Percentiles rank a stretch among this genome's conserved stretches.
Evolutionary conservation across 2,888 invertebrate genomes (phyloP).

Genomic region (Clostera curtula): DNA sequence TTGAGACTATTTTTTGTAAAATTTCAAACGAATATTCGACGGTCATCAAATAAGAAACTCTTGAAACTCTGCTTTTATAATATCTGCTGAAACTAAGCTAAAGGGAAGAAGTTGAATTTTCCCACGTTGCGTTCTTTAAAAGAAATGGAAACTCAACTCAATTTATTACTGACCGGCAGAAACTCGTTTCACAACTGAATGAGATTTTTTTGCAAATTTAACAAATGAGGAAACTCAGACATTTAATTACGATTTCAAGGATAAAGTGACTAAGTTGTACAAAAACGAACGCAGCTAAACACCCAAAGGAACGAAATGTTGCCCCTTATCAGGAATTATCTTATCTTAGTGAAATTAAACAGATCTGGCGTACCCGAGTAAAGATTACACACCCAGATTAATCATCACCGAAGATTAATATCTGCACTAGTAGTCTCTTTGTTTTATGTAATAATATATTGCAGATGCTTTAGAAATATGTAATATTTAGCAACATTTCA

Average conservation of each 20-base stretch:
- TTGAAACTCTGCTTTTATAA: too few relatives aligned
- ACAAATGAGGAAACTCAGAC: constrained; percentile 16
- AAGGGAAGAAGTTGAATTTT: not conserved
- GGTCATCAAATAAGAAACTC: too few relatives aligned
- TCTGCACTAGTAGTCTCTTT: too few relatives aligned
- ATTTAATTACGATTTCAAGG: constrained; percentile 20
- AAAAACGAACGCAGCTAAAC: constrained; percentile 22
- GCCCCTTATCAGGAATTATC: constrained; percentile 47
- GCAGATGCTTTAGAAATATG: too few relatives aligned
- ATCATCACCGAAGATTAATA: too few relatives aligned
- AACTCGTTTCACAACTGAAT: constrained; percentile 13
- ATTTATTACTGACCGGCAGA: constrained; percentile 10
- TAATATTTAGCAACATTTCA: too few relatives aligned
- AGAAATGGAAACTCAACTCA: constrained; percentile 8
- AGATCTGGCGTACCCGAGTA: constrained; percentile 43
- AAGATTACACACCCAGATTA: constrained; percentile 54
- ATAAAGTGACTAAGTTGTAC: constrained; percentile 14
- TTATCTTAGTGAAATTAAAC: constrained; percentile 59
- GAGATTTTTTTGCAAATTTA: constrained; percentile 16
- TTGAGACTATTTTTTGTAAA: too few relatives aligned
- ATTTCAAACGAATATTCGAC: too few relatives aligned
- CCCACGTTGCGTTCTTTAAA: constrained; percentile 5
- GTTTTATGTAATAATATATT: too few relatives aligned
- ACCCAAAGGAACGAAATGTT: constrained; percentile 33
- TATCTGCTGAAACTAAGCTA: too few relatives aligned